Evolutionary conservation across 1,140 invertebrate genomes (phyloP), one percentile per base, ranked within the genome.

Genomic region (Plectrocnemia conspersa): DNA sequence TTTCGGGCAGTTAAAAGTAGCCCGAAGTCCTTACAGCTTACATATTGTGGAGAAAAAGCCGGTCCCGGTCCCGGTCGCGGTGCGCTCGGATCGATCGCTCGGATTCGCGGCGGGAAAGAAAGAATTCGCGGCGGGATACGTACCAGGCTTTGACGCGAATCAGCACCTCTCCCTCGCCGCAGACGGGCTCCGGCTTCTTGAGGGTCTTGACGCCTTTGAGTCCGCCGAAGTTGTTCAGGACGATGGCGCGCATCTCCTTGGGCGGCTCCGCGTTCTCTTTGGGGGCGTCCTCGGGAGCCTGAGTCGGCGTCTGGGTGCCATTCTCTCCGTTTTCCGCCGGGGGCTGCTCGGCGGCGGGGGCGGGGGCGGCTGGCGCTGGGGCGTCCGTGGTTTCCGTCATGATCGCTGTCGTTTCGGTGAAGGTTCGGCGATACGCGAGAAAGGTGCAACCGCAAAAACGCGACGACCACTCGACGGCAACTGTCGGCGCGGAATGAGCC

Each of bases 141-240:
- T 67, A 93, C 90, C 89, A 91, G 64, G 88, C 85, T 72, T 86
- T 89, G 32, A 91, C 88, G 58, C 86, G 77, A 64, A 92, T 87
- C 16, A 91, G 77, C 49, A 92, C 84, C 68, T 92, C 88, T 40
- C 86, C 87, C 65, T 90, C 85, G 52, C 67, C 79, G 13, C 82
- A 70, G 21, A 78, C 79, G 5, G 87, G 84, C 68, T 90, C 86
- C 10, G 86, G 84, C 67, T 87, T 89, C 69, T 82, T 86, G 62
- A 83, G 77, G 44, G 86, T 82, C 74, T 91, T 91, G 64, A 92
- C 82, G 69, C 84, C 83, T 69, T 91, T 91, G 41, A 90, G 76
- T 21, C 88, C 88, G 19, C 89, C 90, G 71, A 91, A 92, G 63
- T 85, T 83, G 45, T 83, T 86, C 50, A 92, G 77, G 56, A 91